phyloP scores from a whole-genome alignment of 2,888 invertebrate species.

The Onthophagus sagittarius region DNA sequence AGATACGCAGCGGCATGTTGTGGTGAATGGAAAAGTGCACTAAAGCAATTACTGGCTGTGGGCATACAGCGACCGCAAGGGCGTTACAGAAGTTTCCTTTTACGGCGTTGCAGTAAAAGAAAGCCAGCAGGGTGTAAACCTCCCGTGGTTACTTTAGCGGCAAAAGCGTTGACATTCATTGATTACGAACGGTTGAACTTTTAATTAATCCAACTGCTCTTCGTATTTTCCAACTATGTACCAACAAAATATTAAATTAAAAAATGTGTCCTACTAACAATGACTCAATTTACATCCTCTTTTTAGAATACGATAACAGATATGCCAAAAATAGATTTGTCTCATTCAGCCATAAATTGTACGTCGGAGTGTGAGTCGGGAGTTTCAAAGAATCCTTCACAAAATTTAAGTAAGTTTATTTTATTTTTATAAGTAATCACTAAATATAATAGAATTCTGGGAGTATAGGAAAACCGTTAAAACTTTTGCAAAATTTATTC shows the following conservation, averaged over 20 bases:
- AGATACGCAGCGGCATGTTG: background rate
- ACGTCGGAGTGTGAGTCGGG: background rate
- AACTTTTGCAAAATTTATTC: background rate
- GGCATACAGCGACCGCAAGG: background rate
- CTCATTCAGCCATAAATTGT: background rate
- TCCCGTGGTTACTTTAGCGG: background rate
- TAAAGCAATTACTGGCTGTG: background rate
- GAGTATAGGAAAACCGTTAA: background rate
- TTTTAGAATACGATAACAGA: background rate
- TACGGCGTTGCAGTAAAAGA: background rate
- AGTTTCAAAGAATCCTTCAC: background rate
- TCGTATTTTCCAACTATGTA: no score
- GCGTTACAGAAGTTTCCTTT: background rate
- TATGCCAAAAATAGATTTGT: background rate
- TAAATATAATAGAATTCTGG: no score
- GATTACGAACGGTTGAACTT: background rate
- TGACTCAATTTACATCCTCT: background rate
- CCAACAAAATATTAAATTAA: no score
- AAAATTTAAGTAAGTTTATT: background rate
- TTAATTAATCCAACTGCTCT: background rate
- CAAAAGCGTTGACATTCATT: background rate
- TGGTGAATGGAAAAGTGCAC: background rate
- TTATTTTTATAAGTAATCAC: no score
- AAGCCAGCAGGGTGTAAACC: background rate
- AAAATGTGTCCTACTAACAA: no score